Evolutionary conservation across 2,888 invertebrate genomes (phyloP).

Genomic region (Mythimna impura): DNA sequence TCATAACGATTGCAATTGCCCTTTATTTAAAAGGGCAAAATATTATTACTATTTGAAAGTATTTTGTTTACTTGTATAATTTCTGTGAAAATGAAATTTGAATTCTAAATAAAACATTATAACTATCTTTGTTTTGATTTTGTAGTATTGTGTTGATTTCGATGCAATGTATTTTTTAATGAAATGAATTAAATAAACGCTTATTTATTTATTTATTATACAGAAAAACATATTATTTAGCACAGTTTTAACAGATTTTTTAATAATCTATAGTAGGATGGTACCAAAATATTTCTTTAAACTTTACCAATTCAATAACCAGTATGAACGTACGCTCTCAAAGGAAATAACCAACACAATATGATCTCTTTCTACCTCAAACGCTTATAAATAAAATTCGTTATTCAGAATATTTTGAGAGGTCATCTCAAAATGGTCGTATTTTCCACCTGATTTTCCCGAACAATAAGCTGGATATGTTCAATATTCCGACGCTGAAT

Average conservation of each 20-base stretch:
- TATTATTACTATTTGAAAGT: too few species aligned
- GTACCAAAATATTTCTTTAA: background rate
- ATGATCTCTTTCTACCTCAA: background rate
- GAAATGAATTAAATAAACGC: too few species aligned
- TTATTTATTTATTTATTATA: too few species aligned
- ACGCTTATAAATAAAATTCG: background rate
- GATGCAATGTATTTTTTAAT: too few species aligned
- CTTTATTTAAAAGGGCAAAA: too few species aligned
- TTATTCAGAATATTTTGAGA: background rate
- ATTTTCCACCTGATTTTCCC: conserved; percentile 35
- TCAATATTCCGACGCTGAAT: conserved; percentile 36
- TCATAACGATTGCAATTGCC: too few species aligned
- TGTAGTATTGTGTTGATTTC: too few species aligned
- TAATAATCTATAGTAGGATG: background rate
- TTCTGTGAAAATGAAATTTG: too few species aligned
- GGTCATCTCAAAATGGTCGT: conserved; percentile 30
- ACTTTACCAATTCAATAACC: conserved; percentile 23
- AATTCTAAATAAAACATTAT: too few species aligned
- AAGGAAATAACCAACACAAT: conserved; percentile 19
- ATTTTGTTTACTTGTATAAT: too few species aligned
- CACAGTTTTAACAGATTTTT: background rate
- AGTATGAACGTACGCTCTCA: background rate
- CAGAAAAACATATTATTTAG: too few species aligned
- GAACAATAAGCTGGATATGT: conserved; percentile 29
- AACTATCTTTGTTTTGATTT: too few species aligned